A percentile compares a stretch with the other conserved stretches of the same genome.
These are phyloP conservation scores for Spea bombifrons DNA, from an alignment of 2,113 vertebrate genomes.

Conservation along the genomic window DNA sequence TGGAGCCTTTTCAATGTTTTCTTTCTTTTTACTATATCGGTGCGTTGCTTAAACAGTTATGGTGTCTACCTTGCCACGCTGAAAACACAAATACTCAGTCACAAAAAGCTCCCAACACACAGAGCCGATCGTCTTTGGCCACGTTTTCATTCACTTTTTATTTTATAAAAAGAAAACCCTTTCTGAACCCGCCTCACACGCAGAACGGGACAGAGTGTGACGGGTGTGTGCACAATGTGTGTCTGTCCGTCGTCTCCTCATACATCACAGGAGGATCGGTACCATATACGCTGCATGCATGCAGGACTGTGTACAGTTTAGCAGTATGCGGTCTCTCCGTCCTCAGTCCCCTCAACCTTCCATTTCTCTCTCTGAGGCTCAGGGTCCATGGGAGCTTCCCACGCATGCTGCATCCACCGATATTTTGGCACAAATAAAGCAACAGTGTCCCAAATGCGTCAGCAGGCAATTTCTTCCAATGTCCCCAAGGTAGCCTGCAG, in stretches of 20 bases:
- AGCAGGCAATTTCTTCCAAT: conserved; percentile 95
- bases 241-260: conserved; percentile 29
- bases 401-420: conserved; percentile 14
- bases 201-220: conserved; percentile 16
- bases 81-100: too few species aligned
- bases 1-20: too few species aligned
- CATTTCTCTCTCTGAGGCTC: background rate
- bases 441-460: conserved; percentile 59
- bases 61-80: too few species aligned
- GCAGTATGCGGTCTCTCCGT: conserved; percentile 24
- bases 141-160: conserved; percentile 15
- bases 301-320: conserved; percentile 41
- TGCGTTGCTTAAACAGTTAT: too few species aligned
- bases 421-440: conserved; percentile 40
- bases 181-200: conserved; percentile 30
- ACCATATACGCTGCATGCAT: conserved; percentile 40
- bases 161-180: conserved; percentile 34
- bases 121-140: too few species aligned
- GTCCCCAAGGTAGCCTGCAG: conserved; percentile 90
- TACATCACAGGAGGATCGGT: conserved; percentile 23
- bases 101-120: too few species aligned
- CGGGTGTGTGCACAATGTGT: conserved; percentile 23
- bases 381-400: background rate
- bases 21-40: too few species aligned
- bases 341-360: background rate